These are phyloP conservation scores for Sciurus carolinensis DNA, from an alignment of 2,797 vertebrate genomes.

Conservation along the genomic window DNA sequence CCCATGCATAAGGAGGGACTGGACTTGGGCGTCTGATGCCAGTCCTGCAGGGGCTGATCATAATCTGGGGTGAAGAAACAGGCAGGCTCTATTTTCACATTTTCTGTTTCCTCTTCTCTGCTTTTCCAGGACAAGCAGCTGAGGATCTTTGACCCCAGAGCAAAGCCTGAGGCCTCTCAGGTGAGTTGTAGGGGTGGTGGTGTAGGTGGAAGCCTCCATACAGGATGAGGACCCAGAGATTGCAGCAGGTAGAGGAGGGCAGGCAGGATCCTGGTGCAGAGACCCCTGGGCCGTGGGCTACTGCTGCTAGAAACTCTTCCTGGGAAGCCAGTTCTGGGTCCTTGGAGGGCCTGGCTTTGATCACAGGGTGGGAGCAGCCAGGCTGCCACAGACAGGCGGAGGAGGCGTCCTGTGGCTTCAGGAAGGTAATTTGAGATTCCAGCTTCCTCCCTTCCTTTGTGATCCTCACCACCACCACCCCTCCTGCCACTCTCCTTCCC, in stretches of 20 bases:
- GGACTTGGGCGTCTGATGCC: background rate
- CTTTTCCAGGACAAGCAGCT: constrained; percentile 95
- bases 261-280: background rate
- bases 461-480: background rate
- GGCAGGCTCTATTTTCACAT: background rate
- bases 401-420: constrained; percentile 83
- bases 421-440: constrained; percentile 69
- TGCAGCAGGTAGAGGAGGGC: background rate
- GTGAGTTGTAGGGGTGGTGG: constrained; percentile 78
- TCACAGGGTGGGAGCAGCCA: constrained; percentile 17
- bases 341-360: constrained; percentile 38
- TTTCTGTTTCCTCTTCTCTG: constrained; percentile 48
- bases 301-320: background rate
- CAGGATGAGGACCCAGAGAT: background rate
- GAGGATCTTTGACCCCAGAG: constrained; percentile 95
- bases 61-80: background rate
- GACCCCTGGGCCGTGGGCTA: background rate
- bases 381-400: constrained; percentile 79
- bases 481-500: background rate
- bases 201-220: background rate
- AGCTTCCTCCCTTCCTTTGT: constrained; percentile 12
- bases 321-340: background rate
- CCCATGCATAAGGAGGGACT: background rate
- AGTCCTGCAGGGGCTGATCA: background rate
- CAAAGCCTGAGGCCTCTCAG: constrained; percentile 92